Evolutionary conservation across 1,140 invertebrate species (phyloP).

Genomic region (Tetramorium alpestre): DNA sequence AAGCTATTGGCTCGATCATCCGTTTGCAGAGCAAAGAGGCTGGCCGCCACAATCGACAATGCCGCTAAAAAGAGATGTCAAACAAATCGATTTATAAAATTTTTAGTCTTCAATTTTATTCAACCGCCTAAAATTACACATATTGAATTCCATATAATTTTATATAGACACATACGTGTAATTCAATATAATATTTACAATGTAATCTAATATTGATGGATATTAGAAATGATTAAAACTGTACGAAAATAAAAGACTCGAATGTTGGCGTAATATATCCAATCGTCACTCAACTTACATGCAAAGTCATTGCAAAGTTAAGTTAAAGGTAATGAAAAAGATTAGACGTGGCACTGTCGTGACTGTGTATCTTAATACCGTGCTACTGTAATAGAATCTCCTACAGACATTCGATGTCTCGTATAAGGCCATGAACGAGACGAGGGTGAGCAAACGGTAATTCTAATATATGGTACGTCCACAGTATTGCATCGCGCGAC

Average conservation of each 20-base stretch:
- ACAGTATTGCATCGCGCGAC: slow-evolving; percentile 48
- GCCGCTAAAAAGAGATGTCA: slow-evolving; percentile 88
- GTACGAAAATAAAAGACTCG: not conserved
- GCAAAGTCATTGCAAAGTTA: slow-evolving; percentile 39
- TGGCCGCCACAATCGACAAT: slow-evolving; percentile 91
- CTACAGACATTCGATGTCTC: slow-evolving; percentile 77
- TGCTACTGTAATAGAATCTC: slow-evolving; percentile 75
- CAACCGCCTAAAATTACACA: not conserved
- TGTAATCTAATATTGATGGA: not conserved
- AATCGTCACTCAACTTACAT: not conserved
- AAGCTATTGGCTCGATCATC: slow-evolving; percentile 91
- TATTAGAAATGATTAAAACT: not conserved
- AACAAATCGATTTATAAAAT: slow-evolving; percentile 19
- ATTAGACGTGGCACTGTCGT: not conserved
- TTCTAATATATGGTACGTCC: slow-evolving; percentile 69
- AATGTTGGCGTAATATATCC: not conserved
- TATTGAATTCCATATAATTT: not conserved
- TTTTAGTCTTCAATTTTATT: not conserved
- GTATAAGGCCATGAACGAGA: slow-evolving; percentile 73
- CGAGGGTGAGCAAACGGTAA: slow-evolving; percentile 71
- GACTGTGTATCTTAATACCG: slow-evolving; percentile 69
- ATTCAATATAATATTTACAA: not conserved
- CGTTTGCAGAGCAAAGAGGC: slow-evolving; percentile 93
- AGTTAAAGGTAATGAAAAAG: not conserved
- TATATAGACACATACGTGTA: not conserved